A percentile compares a stretch with the other conserved stretches of the same genome.
phyloP scores from a whole-genome alignment of 2,888 invertebrate genomes.

The Craniophora ligustri region DNA sequence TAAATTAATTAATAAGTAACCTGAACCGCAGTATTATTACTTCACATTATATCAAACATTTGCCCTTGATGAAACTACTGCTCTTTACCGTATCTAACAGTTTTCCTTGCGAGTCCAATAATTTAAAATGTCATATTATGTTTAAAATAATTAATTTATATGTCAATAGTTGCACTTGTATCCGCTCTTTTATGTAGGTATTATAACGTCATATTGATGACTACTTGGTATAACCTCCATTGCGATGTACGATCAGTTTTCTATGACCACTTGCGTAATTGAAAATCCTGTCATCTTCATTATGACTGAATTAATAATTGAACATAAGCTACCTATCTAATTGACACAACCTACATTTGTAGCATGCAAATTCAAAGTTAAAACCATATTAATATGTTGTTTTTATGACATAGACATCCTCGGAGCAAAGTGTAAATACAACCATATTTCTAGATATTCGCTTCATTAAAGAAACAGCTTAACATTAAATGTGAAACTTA shows the following conservation, averaged over 20 bases:
- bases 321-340: slow-evolving; percentile 62
- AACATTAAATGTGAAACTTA: slow-evolving; percentile 18
- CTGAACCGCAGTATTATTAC: not conserved
- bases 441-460: slow-evolving; percentile 20
- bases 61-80: slow-evolving; percentile 31
- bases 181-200: not conserved
- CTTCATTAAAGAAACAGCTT: slow-evolving; percentile 19
- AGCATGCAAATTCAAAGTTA: slow-evolving; percentile 65
- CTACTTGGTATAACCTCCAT: slow-evolving; percentile 4
- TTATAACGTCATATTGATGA: not conserved
- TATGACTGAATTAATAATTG: slow-evolving; percentile 58
- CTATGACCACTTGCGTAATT: slow-evolving; percentile 36
- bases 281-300: slow-evolving; percentile 33
- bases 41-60: slow-evolving; percentile 8
- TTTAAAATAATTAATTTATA: slow-evolving; percentile 12
- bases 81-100: slow-evolving; percentile 14
- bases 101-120: slow-evolving; percentile 24
- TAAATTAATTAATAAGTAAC: not conserved
- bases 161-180: not conserved
- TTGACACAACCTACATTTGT: slow-evolving; percentile 55
- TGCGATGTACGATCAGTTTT: slow-evolving; percentile 27
- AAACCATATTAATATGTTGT: slow-evolving; percentile 62
- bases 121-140: slow-evolving; percentile 28
- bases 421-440: slow-evolving; percentile 31
- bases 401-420: slow-evolving; percentile 61